Evolutionary conservation across 2,797 vertebrate genomes (phyloP).

Genomic region (Anguilla obscura): DNA sequence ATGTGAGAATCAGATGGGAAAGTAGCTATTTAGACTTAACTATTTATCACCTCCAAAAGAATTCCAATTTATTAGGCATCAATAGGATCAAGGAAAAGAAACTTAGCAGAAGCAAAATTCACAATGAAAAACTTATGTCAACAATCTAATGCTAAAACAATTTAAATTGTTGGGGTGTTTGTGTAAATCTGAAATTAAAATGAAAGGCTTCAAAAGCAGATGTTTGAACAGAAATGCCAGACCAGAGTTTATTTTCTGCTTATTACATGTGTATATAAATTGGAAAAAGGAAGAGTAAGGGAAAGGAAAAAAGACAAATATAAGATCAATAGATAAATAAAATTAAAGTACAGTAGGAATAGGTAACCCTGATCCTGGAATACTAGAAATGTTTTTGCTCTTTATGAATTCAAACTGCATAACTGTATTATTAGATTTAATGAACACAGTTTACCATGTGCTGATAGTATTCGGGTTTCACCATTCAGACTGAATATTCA

Average conservation of each 20-base stretch:
- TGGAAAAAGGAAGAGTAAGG: neutral
- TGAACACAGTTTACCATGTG: neutral
- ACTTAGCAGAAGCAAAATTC: neutral
- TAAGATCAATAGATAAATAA: neutral
- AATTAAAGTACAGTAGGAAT: neutral
- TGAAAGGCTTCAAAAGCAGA: slow-evolving; percentile 13
- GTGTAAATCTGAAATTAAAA: neutral
- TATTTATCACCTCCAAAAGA: neutral
- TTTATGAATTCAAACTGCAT: neutral
- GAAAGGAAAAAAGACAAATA: neutral
- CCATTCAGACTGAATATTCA: neutral
- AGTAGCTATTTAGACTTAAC: neutral
- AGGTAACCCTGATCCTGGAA: neutral
- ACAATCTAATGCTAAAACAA: neutral
- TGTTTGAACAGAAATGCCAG: slow-evolving; percentile 63
- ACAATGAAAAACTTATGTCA: slow-evolving; percentile 1
- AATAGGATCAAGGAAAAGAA: slow-evolving; percentile 8
- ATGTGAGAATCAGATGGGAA: neutral
- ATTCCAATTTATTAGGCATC: neutral
- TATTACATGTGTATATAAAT: neutral
- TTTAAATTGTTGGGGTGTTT: neutral
- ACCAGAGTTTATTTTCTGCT: slow-evolving; percentile 52
- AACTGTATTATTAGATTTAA: neutral
- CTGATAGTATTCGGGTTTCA: neutral
- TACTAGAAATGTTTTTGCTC: neutral